Base-by-base conservation (phyloP, 2,888 invertebrate species). In the Nasonovia ribisnigri region DNA sequence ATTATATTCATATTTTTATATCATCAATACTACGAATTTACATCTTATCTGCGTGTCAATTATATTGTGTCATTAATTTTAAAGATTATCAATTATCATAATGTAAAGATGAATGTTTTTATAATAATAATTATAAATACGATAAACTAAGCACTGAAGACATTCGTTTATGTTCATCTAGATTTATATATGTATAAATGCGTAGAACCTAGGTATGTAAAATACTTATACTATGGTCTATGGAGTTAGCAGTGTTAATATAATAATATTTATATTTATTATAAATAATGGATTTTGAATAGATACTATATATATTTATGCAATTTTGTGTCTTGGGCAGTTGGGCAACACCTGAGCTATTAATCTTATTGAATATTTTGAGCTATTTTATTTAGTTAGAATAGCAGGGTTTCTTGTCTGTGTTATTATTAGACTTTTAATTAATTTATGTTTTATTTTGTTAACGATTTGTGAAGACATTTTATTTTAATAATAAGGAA, bases 121-220 rank as follows among this genome's bases (percentile, higher is more conserved):
- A 29, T 54, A 29, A 54, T n/a, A n/a, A 88, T 11, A 51, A 88
- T 26, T 54, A 54, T n/a, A 42, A 26, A 51, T 54, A 88, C 13
- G 3, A 51, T 46, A 67, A 90, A 8, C 60, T 11, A 10, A 91
- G 91, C 57, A 86, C 29, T 91, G 43, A 91, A 91, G 91, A 86
- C 91, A 91, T 91, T 86, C 24, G n/a, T 86, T 91, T 43, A 90
- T 89, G 36, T 36, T 42, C 57, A 57, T 57, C 57, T 57, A 57
- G 57, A 57, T 77, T 36, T 48, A 90, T 8, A 20, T 46, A 36
- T 36, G 8, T 36, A 36, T 20, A 36, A 77, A 77, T 77, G 36
- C 20, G 1, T 77, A 36, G 20, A 20, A 20, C n/a, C 6, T 67
- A 67, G n/a, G 2, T n/a, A 67, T 67, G 2, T n/a, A 67, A 67